These are phyloP conservation scores for Drosophila fuyamai DNA, from an alignment of 1,140 invertebrate genomes.

Conservation along the genomic window DNA sequence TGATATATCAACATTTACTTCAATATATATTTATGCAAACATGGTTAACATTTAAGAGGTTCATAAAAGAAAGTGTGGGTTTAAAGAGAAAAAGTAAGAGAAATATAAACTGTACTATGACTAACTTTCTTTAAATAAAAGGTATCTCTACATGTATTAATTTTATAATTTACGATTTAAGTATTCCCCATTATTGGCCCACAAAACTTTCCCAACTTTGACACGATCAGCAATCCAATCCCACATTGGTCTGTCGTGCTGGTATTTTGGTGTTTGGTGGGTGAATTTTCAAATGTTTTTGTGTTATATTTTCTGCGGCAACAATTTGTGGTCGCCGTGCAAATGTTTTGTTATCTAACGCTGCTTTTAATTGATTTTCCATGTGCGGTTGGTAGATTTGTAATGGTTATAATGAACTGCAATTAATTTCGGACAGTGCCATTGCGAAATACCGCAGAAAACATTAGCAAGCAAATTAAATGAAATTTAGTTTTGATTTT, in stretches of 20 bases:
- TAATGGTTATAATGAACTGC: constrained; percentile 63
- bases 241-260: constrained; percentile 10
- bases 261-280: constrained; percentile 18
- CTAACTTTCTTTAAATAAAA: no score
- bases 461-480: constrained; percentile 4
- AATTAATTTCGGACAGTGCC: constrained; percentile 52
- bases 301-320: constrained; percentile 58
- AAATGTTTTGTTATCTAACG: constrained; percentile 69
- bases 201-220: constrained; percentile 54
- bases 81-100: not conserved
- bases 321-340: constrained; percentile 60
- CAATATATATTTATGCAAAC: no score
- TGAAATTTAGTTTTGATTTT: constrained; percentile 3
- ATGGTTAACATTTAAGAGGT: no score
- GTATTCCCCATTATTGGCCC: not conserved
- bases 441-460: constrained; percentile 26
- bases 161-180: not conserved
- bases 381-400: constrained; percentile 50
- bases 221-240: constrained; percentile 38
- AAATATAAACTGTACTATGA: no score
- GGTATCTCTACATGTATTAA: not conserved
- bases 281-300: constrained; percentile 25
- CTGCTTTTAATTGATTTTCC: constrained; percentile 75
- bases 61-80: no score
- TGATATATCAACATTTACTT: no score